Conservation (phyloP, 2,888 invertebrate species). For the Calliphora vomitoria region DNA sequence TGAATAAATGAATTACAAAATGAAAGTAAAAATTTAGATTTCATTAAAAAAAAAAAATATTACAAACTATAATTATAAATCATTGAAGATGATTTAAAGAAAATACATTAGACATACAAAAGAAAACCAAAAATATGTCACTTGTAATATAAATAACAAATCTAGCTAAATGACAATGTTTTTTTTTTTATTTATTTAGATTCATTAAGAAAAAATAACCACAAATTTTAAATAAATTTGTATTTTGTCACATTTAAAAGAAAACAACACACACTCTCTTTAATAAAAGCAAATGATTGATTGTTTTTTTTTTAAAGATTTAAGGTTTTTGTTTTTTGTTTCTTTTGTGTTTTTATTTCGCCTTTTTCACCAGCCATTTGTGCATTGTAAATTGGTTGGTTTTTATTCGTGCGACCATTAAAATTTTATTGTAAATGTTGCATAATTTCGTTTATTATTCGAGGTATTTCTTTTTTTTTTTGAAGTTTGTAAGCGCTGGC, state of each 20-base stretch:
- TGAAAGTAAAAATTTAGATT: neutral
- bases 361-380: neutral
- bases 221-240: slow-evolving; percentile 10
- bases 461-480: slow-evolving; percentile 5
- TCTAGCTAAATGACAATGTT: neutral
- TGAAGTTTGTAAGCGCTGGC: slow-evolving; percentile 26
- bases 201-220: neutral
- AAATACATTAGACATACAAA: neutral
- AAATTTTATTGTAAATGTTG: slow-evolving; percentile 44
- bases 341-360: slow-evolving; percentile 3
- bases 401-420: slow-evolving; percentile 44
- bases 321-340: neutral
- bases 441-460: slow-evolving; percentile 24
- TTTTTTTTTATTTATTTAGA: slow-evolving; percentile 6
- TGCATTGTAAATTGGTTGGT: slow-evolving; percentile 26
- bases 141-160: neutral
- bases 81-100: slow-evolving; percentile 16
- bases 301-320: slow-evolving; percentile 22
- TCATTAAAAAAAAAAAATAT: neutral
- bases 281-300: slow-evolving; percentile 45
- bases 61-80: slow-evolving; percentile 9
- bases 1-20: neutral
- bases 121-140: neutral
- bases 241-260: slow-evolving; percentile 7
- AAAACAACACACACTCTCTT: neutral